Evolutionary conservation across 2,797 vertebrate genomes (phyloP), one percentile per base, ranked within the genome.

Genomic region (Mus spretus): DNA sequence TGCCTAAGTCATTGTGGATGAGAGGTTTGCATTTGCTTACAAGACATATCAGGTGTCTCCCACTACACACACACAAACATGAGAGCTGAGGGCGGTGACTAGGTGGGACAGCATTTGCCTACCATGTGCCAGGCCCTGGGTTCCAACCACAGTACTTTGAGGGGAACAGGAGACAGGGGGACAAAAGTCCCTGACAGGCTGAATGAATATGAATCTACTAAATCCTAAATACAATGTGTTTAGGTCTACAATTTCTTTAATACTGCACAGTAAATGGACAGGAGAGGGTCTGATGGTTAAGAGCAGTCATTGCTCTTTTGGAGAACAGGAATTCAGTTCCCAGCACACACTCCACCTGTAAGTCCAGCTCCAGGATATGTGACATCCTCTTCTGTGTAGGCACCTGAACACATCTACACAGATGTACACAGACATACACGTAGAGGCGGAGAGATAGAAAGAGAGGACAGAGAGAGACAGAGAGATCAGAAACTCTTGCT

Each of bases 181-280:
- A 57, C 37, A 59, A 72, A 55, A 79, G 37, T 59, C 44, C 79
- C 86, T 57, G 0, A 15, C 6, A 14, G 26, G 12, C 26, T 26
- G 47, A 20, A 28, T 22, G 13, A 53, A 77, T 61, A 75, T 20
- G 26, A 44, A n/a, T 14, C 63, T 57, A 24, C 6, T 20, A 31
- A 2, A 7, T 84, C 47, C 19, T 67, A 67, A 93, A 59, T 55
- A 8, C 55, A 77, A 88, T 77, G 83, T 87, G 3, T 78, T 82
- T 82, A 61, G 89, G 47, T 53, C 65, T 59, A 85, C 40, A 19
- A 6, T 82, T 63, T 63, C 67, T 92, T 61, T 89, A 74, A 79
- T 74, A 59, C 53, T 61, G 12, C 53, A 50, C 26, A 22, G 4
- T 67, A 67, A 84, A 34, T 24, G 28, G 19, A 50, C 44, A 50